phyloP scores from a whole-genome alignment of 2,888 invertebrate genomes.

The Trilocha varians region DNA sequence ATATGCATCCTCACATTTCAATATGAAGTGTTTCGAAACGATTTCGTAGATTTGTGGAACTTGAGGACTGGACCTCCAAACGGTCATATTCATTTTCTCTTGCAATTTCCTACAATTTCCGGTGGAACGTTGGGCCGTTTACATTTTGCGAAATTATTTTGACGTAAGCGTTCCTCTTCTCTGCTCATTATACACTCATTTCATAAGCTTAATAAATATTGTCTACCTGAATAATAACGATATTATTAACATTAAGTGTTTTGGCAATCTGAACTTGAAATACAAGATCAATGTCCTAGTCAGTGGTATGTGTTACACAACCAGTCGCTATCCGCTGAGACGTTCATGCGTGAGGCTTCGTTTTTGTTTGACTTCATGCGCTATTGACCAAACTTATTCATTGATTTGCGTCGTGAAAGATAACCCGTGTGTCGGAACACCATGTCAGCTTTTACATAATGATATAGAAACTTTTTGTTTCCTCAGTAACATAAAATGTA shows the following conservation, averaged over 20 bases:
- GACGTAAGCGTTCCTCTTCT: slow-evolving; percentile 18
- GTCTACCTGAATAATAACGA: neutral
- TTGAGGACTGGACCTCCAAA: slow-evolving; percentile 44
- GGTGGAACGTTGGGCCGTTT: slow-evolving; percentile 58
- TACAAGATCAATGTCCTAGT: slow-evolving; percentile 58
- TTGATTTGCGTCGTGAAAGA: slow-evolving; percentile 4
- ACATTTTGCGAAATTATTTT: slow-evolving; percentile 61
- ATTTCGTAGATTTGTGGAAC: neutral
- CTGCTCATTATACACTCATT: neutral
- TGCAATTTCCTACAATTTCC: slow-evolving; percentile 74
- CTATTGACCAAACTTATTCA: slow-evolving; percentile 25
- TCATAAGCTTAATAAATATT: slow-evolving; percentile 6
- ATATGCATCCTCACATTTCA: too few relatives aligned
- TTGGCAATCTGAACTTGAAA: slow-evolving; percentile 45
- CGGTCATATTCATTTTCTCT: slow-evolving; percentile 68
- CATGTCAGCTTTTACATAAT: too few relatives aligned
- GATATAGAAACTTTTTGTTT: too few relatives aligned
- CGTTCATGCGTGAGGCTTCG: slow-evolving; percentile 28
- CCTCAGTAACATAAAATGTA: too few relatives aligned
- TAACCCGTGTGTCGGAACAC: neutral
- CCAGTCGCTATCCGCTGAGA: slow-evolving; percentile 31
- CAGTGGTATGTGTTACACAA: slow-evolving; percentile 41
- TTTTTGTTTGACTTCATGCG: slow-evolving; percentile 18
- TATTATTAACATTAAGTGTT: neutral
- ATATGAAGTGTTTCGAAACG: too few relatives aligned